Percentiles rank a stretch among this genome's conserved stretches.
Evolutionary conservation across 2,113 vertebrate species (phyloP).

Genomic region (Toxotes chatareus): DNA sequence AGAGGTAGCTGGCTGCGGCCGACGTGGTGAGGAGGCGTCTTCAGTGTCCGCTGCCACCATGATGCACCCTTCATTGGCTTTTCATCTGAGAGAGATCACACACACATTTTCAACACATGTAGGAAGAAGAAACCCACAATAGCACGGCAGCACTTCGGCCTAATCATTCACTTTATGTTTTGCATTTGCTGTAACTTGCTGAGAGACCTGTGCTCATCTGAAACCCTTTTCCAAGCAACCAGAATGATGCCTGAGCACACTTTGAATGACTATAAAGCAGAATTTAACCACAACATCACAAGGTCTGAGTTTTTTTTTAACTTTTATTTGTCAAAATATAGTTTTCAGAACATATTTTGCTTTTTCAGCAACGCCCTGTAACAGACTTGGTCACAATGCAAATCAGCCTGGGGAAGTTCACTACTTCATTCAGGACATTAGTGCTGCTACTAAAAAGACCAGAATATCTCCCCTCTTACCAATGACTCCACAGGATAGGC

Average conservation of each 20-base stretch:
- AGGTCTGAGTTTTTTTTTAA: slow-evolving; percentile 17
- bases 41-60: slow-evolving; percentile 93
- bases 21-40: slow-evolving; percentile 90
- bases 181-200: background rate
- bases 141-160: background rate
- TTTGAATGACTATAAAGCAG: background rate
- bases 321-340: slow-evolving; percentile 23
- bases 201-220: background rate
- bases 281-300: background rate
- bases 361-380: slow-evolving; percentile 58
- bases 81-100: slow-evolving; percentile 85
- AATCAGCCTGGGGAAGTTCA: slow-evolving; percentile 20
- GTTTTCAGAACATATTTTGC: slow-evolving; percentile 49
- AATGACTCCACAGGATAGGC: slow-evolving; percentile 95
- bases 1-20: slow-evolving; percentile 92
- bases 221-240: background rate
- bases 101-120: background rate
- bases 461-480: slow-evolving; percentile 83
- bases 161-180: background rate
- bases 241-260: background rate
- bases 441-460: slow-evolving; percentile 26
- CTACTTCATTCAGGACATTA: slow-evolving; percentile 28
- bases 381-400: slow-evolving; percentile 51
- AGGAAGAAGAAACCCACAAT: background rate
- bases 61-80: slow-evolving; percentile 92